Percentiles rank a stretch among this genome's conserved stretches.
These are phyloP conservation scores for Catajapyx aquilonaris DNA, from an alignment of 1,140 invertebrate species.

Conservation along the genomic window DNA sequence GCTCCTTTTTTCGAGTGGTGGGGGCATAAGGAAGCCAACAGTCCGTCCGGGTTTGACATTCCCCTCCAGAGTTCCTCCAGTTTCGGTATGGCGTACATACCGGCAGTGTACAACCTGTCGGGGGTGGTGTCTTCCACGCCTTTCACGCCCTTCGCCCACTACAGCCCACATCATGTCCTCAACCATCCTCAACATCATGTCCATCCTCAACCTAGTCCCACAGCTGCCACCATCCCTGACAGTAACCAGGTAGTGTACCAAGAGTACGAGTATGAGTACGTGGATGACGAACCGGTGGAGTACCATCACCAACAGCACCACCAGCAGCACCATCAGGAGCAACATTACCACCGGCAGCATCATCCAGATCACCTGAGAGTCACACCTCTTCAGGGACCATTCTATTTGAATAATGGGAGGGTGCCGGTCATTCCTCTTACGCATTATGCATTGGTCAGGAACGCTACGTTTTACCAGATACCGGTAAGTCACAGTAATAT, in stretches of 20 bases:
- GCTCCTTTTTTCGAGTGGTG: no score
- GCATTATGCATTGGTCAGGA: slow-evolving; percentile 56
- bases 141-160: no score
- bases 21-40: no score
- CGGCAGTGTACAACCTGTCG: no score
- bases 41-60: no score
- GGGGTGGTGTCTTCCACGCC: no score
- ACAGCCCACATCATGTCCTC: no score
- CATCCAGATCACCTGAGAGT: slow-evolving; percentile 23
- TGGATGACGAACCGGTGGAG: slow-evolving; percentile 7
- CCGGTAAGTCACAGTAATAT: no score
- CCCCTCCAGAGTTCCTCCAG: no score
- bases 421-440: slow-evolving; percentile 68
- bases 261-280: slow-evolving; percentile 40
- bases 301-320: slow-evolving; percentile 10
- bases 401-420: slow-evolving; percentile 50
- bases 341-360: slow-evolving; percentile 3
- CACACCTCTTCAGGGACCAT: slow-evolving; percentile 59
- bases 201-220: slow-evolving; percentile 3
- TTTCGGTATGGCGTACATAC: no score
- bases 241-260: slow-evolving; percentile 43
- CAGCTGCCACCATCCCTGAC: slow-evolving; percentile 20
- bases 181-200: no score
- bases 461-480: slow-evolving; percentile 64
- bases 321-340: slow-evolving; percentile 26